Conservation (phyloP, 2,797 vertebrate species). For the Pogonophryne albipinna region DNA sequence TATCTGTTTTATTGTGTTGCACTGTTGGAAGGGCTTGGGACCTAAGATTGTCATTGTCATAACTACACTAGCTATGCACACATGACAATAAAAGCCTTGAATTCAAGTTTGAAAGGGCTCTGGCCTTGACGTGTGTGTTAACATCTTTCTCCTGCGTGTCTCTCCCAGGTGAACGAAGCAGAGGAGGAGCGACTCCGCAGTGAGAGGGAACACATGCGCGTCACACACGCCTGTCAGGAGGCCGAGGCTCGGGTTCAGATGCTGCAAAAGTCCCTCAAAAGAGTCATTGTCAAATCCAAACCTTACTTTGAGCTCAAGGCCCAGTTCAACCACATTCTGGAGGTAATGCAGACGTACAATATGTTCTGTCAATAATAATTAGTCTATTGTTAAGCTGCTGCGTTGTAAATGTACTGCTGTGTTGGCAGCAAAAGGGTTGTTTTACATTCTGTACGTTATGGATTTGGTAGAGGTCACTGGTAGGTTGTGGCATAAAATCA, state of each 20-base stretch:
- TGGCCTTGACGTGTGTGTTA: neutral
- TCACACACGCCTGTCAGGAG: slow-evolving; percentile 92
- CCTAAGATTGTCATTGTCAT: no score
- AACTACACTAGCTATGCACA: no score
- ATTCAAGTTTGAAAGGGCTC: neutral
- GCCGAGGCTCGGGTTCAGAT: slow-evolving; percentile 93
- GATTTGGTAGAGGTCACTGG: slow-evolving; percentile 34
- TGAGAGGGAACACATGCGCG: slow-evolving; percentile 93
- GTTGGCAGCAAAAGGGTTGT: slow-evolving; percentile 2
- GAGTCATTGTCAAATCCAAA: slow-evolving; percentile 93
- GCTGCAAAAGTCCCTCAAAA: slow-evolving; percentile 92
- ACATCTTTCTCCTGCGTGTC: neutral
- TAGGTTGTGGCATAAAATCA: slow-evolving; percentile 47
- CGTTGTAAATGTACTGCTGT: slow-evolving; percentile 42
- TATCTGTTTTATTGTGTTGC: no score
- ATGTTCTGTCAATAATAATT: neutral
- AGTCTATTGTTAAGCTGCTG: slow-evolving; percentile 20
- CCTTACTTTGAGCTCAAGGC: slow-evolving; percentile 96
- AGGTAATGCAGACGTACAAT: slow-evolving; percentile 81
- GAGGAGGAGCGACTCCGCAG: slow-evolving; percentile 94
- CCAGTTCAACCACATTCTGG: slow-evolving; percentile 94
- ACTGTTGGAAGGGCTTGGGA: no score
- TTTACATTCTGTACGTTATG: slow-evolving; percentile 20
- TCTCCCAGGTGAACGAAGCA: slow-evolving; percentile 91
- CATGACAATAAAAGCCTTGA: no score